These are phyloP conservation scores for Magallana ariakensis DNA, from an alignment of 1,140 invertebrate genomes.

Conservation along the genomic window DNA sequence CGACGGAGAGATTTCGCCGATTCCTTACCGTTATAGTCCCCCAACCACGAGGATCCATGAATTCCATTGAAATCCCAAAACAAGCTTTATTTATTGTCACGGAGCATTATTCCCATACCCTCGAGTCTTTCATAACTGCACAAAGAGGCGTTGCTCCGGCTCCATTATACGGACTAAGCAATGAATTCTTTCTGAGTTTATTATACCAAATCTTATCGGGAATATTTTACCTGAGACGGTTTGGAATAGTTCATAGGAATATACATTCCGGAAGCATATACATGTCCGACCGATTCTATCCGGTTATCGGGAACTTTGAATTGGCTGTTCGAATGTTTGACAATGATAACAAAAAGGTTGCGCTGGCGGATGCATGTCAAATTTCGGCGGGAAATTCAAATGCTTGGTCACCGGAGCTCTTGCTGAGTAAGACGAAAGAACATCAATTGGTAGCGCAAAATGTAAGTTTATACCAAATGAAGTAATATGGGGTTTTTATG, in stretches of 20 bases:
- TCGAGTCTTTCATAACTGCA: slow-evolving; percentile 59
- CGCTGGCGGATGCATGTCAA: slow-evolving; percentile 4
- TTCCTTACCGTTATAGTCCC: neutral
- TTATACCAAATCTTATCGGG: slow-evolving; percentile 66
- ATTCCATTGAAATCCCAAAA: slow-evolving; percentile 60
- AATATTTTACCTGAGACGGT: slow-evolving; percentile 54
- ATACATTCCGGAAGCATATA: slow-evolving; percentile 68
- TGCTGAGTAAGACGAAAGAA: neutral
- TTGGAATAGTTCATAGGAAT: slow-evolving; percentile 63
- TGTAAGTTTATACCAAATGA: neutral
- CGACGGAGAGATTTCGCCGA: slow-evolving; percentile 7
- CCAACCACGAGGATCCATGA: neutral
- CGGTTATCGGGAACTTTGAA: slow-evolving; percentile 58
- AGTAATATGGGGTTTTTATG: neutral
- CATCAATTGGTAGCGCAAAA: neutral
- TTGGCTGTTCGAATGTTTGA: slow-evolving; percentile 28
- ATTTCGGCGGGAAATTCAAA: slow-evolving; percentile 48
- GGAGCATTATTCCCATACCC: slow-evolving; percentile 61
- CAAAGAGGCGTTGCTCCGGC: slow-evolving; percentile 20
- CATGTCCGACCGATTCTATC: slow-evolving; percentile 59
- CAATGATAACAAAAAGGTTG: slow-evolving; percentile 1
- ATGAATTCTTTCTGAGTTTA: slow-evolving; percentile 57
- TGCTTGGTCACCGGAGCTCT: slow-evolving; percentile 54
- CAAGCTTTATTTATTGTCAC: slow-evolving; percentile 64
- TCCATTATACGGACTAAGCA: slow-evolving; percentile 44